Base-by-base conservation (phyloP, 1,140 invertebrate species). In the Drosophila grimshawi region DNA sequence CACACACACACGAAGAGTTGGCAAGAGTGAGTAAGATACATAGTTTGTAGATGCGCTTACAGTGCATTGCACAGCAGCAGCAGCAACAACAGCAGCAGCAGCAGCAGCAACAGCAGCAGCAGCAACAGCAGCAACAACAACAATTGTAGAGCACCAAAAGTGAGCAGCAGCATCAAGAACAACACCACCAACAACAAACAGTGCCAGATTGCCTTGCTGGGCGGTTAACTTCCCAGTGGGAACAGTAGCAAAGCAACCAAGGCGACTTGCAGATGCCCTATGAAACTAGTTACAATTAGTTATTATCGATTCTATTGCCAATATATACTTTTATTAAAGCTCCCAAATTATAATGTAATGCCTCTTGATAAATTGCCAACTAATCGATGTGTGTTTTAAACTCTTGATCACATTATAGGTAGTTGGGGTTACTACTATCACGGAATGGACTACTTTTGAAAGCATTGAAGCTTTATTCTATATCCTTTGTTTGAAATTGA, bases 1-100 rank as follows among this genome's bases (percentile, higher is more conserved):
- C 8, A 74, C 11, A 55, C 0, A 63, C 2, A 64, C 1, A 35
- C 5, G 33, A 37, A 37, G 68, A 8, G 59, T 43, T 39, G 57
- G 67, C 55, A 53, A 76, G 56, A 52, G 27, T n/a, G 45, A 67
- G 61, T 53, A 51, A 76, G 46, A 65, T 62, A 71, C 51, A 65
- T 27, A 68, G 70, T 39, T 65, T 49, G 68, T 68, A 79, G 76
- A 83, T 88, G 85, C 83, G 85, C 83, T 86, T 86, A 86, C 83
- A 88, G 80, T 89, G 89, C 83, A 88, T 88, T 88, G 83, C 83
- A 89, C 83, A 88, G 80, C 66, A 86, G 76, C 81, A 78, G 53
- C 79, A 78, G 6, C 78, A 53, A 19, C 66, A 46, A 3, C 60
- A 65, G 11, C 51, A 46, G 10, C 62, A 71, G 30, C 70, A 59